phyloP scores from a whole-genome alignment of 2,113 vertebrate species.

The Bubo bubo region DNA sequence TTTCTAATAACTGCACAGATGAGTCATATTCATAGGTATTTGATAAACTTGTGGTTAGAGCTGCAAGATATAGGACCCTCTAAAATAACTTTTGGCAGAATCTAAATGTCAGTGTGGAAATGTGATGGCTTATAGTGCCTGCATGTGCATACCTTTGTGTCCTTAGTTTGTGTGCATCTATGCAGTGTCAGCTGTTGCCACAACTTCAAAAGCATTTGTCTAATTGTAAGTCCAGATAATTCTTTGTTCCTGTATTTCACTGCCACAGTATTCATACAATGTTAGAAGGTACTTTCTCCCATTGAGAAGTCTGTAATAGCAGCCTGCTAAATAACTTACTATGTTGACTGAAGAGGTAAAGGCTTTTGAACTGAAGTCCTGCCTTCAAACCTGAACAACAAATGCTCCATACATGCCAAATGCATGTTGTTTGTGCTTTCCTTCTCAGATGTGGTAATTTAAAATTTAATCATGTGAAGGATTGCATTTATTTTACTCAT shows the following conservation, averaged over 20 bases:
- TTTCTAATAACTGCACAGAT: neutral
- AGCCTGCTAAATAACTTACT: neutral
- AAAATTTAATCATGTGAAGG: constrained; percentile 28
- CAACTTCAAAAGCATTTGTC: neutral
- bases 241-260: neutral
- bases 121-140: neutral
- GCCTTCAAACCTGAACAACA: neutral
- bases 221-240: neutral
- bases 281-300: neutral
- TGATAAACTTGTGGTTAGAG: neutral
- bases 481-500: constrained; percentile 51
- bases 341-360: neutral
- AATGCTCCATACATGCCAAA: neutral
- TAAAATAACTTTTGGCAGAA: neutral
- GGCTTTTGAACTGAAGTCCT: neutral
- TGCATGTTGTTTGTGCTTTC: neutral
- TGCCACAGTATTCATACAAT: neutral
- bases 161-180: neutral
- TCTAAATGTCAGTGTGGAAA: neutral
- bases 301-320: neutral
- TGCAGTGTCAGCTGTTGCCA: neutral
- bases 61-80: neutral
- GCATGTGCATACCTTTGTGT: neutral
- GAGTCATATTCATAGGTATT: neutral
- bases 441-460: constrained; percentile 18